Base-by-base conservation (phyloP, 1,140 invertebrate species). In the Ceratina calcarata region DNA sequence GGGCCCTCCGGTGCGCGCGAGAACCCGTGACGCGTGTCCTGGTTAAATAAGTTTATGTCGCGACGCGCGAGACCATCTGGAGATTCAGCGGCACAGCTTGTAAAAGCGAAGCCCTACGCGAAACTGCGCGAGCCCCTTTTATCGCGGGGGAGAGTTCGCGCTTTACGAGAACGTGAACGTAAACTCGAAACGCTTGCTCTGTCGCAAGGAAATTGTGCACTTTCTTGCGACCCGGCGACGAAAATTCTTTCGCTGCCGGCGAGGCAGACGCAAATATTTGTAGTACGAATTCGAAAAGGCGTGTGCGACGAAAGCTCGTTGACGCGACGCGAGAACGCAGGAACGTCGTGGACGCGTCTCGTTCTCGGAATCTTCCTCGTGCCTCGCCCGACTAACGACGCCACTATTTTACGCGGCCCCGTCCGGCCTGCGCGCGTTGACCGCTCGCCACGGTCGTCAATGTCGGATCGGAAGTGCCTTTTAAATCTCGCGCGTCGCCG, bases 31-130 rank as follows among this genome's bases (percentile, higher is more conserved):
- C 70, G 61, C 62, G 70, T 74, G 62, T 66, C 58, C 70, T 37
- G 78, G 24, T 45, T 68, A 73, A 75, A 76, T 80, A 76, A 80
- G 53, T 80, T 76, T 76, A 76, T 61, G 45, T 53, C 65, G 72
- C 27, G 64, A 24, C 27, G 27, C 27, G 10, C 53, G 57, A n/a
- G 53, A 55, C n/a, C 61, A 65, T 65, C 58, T 65, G 3, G 32
- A 68, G 65, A 62, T 68, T 80, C 72, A 57, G 61, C 73, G 66
- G 15, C 51, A 24, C 49, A 49, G 37, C 20, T n/a, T 45, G 79
- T 81, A 64, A 76, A 76, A 76, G 53, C 73, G 20, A 18, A 32
- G 79, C 24, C 32, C n/a, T 66, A n/a, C 58, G 37, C 37, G 27
- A 45, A 70, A 81, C 22, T 51, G 32, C 66, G 32, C 75, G 60